Base-by-base conservation (phyloP, 23 tunicate species). In the Ciona savignyi region DNA sequence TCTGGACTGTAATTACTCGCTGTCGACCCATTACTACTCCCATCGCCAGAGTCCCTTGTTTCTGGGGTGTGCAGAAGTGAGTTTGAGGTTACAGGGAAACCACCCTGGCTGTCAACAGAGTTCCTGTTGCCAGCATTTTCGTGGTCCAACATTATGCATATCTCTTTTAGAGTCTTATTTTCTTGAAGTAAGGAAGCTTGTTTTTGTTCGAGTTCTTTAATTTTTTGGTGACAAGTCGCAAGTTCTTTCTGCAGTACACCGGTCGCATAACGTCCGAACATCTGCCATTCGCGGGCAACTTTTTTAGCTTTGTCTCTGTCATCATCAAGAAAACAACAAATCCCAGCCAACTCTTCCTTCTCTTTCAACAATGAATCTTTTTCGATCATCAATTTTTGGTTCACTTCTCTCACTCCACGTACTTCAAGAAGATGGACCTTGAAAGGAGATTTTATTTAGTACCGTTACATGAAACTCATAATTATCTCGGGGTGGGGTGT, bases 11-110 rank as follows among this genome's bases (percentile, higher is more conserved):
- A 80, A 29, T 71, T 90, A 63, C 97, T 81, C 20, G 97, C 67
- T 32, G 97, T 90, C 3, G 90, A 83, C 4, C 97, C 97, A 75
- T 83, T 90, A 33, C 90, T 83, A 65, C 97, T 90, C 26, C 97
- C 97, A 70, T 90, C 97, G 0, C 97, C 97, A 1, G 97, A 84
- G 66, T 90, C 97, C 25, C 97, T 79, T 23, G 88, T 90, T 9
- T 85, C 86, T 30, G 80, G 71, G 4, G 83, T 88, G 63, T 72
- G 34, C 23, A 90, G 66, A 21, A 83, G 76, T n/a, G n/a, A n/a
- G 26, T 60, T 51, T 4, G 83, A 35, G n/a, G 90, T 78, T 26
- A 80, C 75, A 27, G 80, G 83, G 23, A 87, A 65, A 71, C 95
- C 76, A 64, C 78, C 67, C 35, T 87, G 95, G 51, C 86, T 81